These are phyloP conservation scores for Mystacornis crossleyi DNA, from an alignment of 2,113 vertebrate species.

Conservation along the genomic window DNA sequence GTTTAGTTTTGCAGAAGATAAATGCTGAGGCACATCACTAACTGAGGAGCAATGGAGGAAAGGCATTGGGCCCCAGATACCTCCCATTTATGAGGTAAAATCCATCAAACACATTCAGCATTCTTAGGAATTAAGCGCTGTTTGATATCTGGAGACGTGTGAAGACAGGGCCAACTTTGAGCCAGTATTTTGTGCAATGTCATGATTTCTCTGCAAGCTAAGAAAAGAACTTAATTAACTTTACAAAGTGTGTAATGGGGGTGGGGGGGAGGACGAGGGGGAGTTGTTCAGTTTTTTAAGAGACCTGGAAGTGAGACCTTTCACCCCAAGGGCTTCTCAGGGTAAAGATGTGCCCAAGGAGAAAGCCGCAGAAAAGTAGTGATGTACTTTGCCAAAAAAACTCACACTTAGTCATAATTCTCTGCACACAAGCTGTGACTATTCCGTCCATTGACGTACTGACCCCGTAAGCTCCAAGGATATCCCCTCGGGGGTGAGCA, in stretches of 20 bases:
- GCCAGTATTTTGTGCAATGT: neutral
- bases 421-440: neutral
- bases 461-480: neutral
- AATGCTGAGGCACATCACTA: neutral
- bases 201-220: neutral
- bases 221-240: neutral
- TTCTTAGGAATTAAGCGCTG: neutral
- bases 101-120: neutral
- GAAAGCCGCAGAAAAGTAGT: neutral
- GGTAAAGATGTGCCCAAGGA: fast-evolving
- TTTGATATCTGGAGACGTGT: neutral
- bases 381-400: fast-evolving
- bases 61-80: neutral
- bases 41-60: neutral
- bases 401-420: neutral
- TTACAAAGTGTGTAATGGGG: neutral
- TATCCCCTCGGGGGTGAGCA: neutral
- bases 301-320: neutral
- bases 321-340: neutral
- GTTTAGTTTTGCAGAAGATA: neutral
- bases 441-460: neutral
- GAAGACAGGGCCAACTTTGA: neutral
- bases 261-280: fast-evolving
- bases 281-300: neutral
- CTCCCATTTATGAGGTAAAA: neutral